Conservation (phyloP, 1,140 invertebrate species). For the Penaeus indicus region DNA sequence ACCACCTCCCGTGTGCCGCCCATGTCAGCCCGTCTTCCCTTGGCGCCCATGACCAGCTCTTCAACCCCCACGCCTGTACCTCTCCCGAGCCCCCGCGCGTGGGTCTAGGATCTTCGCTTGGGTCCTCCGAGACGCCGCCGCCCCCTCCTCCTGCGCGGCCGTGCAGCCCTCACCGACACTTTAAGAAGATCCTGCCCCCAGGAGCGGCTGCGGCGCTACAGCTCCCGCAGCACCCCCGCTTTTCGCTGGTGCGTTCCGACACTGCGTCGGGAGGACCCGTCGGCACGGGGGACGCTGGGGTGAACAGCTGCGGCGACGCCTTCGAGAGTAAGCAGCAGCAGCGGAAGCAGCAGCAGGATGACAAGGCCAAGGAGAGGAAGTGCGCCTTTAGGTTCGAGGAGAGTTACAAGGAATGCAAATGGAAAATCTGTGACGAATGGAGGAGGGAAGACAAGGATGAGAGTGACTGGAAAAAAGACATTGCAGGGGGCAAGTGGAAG, state of each 20-base stretch:
- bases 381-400: too few relatives aligned
- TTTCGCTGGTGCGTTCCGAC: neutral
- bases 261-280: neutral
- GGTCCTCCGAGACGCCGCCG: neutral
- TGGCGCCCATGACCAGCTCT: neutral
- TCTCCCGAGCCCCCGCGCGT: conserved; percentile 47
- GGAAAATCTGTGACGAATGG: conserved; percentile 10
- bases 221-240: too few relatives aligned
- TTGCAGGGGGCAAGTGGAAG: conserved; percentile 16
- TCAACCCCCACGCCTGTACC: neutral
- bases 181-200: conserved; percentile 49
- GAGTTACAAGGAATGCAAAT: too few relatives aligned
- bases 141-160: neutral
- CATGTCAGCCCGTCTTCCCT: conserved; percentile 34
- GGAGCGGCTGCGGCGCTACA: conserved; percentile 15
- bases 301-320: too few relatives aligned
- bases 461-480: conserved; percentile 23
- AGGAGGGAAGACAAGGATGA: conserved; percentile 10
- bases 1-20: conserved; percentile 41
- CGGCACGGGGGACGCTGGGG: neutral
- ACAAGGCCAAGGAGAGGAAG: neutral
- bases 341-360: neutral
- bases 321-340: neutral
- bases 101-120: conserved; percentile 13
- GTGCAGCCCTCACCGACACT: conserved; percentile 26